Evolutionary conservation across 1,140 invertebrate species (phyloP).

Genomic region (Parapsyche elsis): DNA sequence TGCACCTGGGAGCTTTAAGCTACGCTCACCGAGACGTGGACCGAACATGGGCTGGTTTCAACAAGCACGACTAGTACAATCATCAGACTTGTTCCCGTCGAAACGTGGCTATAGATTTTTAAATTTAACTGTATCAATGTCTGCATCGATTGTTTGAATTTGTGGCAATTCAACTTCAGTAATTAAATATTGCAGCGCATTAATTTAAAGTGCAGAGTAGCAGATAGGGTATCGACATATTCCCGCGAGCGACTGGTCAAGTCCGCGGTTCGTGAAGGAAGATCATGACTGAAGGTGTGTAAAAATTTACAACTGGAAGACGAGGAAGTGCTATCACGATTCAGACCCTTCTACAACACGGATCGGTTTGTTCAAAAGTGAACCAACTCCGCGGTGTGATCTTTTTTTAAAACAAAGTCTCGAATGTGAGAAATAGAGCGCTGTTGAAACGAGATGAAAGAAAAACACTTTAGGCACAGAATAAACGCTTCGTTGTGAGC

Average conservation of each 20-base stretch:
- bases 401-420: too few relatives aligned
- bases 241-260: constrained; percentile 27
- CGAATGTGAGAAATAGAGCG: too few relatives aligned
- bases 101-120: too few relatives aligned
- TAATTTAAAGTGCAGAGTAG: neutral
- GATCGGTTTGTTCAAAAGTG: neutral
- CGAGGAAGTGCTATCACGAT: constrained; percentile 27
- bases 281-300: constrained; percentile 22
- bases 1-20: constrained; percentile 25
- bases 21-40: neutral
- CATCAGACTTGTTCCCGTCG: too few relatives aligned
- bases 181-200: neutral
- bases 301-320: neutral
- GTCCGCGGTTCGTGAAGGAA: constrained; percentile 28
- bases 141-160: too few relatives aligned
- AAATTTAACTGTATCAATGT: too few relatives aligned
- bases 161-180: neutral
- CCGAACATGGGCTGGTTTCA: neutral
- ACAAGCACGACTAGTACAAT: too few relatives aligned
- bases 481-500: too few relatives aligned
- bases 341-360: neutral
- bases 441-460: too few relatives aligned
- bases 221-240: neutral
- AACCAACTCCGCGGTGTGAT: neutral
- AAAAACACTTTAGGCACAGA: too few relatives aligned